phyloP scores from a whole-genome alignment of 2,797 vertebrate species.

The Synanceia verrucosa region DNA sequence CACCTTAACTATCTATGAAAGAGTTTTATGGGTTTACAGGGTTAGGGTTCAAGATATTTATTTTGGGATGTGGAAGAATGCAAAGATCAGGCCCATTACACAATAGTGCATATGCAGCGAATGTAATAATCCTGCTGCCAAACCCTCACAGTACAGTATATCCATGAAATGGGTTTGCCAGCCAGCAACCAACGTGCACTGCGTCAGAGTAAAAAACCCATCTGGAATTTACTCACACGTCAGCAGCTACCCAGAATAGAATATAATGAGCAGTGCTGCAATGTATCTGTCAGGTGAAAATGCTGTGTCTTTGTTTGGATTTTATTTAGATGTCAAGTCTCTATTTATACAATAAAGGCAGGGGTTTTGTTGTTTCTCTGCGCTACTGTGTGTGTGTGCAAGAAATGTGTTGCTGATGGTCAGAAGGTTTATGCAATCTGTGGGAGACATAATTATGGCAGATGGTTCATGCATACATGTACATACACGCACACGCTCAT shows the following conservation, averaged over 20 bases:
- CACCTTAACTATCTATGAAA: constrained; percentile 24
- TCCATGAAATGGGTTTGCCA: constrained; percentile 67
- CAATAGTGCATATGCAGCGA: constrained; percentile 36
- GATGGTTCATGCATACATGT: constrained; percentile 37
- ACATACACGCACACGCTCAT: constrained; percentile 6
- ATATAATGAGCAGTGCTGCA: constrained; percentile 64
- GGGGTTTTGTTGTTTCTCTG: constrained; percentile 43
- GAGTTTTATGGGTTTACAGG: constrained; percentile 11
- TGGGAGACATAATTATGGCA: constrained; percentile 38
- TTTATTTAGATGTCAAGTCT: constrained; percentile 69
- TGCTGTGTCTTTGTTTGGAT: constrained; percentile 44
- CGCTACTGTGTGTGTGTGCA: not conserved
- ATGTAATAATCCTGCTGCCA: constrained; percentile 40
- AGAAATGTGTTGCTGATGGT: constrained; percentile 29
- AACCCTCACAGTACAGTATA: constrained; percentile 43
- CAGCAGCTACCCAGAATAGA: constrained; percentile 66
- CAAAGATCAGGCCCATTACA: constrained; percentile 43
- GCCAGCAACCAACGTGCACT: constrained; percentile 38
- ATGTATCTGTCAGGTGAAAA: constrained; percentile 62
- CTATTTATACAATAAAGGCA: constrained; percentile 56
- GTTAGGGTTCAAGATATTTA: constrained; percentile 15
- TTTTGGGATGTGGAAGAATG: constrained; percentile 35
- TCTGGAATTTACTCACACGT: constrained; percentile 68
- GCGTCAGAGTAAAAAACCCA: constrained; percentile 48
- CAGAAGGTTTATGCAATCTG: constrained; percentile 31